A percentile compares a stretch with the other conserved stretches of the same genome.
phyloP scores from a whole-genome alignment of 2,113 vertebrate genomes.

The Crotalus tigris region DNA sequence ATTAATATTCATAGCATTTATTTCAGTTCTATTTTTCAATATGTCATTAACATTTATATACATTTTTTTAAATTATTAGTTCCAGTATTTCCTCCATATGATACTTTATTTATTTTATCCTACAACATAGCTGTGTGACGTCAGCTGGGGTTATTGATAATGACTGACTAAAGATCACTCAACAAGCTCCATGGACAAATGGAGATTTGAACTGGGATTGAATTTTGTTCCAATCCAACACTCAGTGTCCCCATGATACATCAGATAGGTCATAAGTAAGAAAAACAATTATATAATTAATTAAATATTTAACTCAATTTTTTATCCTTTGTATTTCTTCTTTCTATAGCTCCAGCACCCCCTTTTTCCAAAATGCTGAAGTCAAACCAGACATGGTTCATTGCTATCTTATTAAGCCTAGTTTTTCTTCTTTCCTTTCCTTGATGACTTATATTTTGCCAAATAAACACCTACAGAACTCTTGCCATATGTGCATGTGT shows the following conservation, averaged over 20 bases:
- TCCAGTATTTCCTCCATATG: background rate
- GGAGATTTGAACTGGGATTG: background rate
- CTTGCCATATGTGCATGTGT: too few species aligned
- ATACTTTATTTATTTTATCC: background rate
- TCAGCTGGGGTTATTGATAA: background rate
- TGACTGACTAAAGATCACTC: background rate
- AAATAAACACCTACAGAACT: too few species aligned
- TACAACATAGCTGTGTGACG: background rate
- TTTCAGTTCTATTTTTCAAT: background rate
- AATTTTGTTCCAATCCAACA: background rate
- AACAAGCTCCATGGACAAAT: background rate
- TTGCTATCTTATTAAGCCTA: background rate
- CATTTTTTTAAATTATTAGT: background rate
- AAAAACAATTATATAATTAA: background rate
- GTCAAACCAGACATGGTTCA: background rate
- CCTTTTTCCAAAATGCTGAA: background rate
- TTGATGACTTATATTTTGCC: background rate
- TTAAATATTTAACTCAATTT: background rate
- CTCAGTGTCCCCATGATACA: background rate
- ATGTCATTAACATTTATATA: background rate
- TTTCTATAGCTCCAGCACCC: background rate
- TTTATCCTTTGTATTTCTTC: background rate
- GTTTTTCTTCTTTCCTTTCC: background rate
- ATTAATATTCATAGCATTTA: background rate
- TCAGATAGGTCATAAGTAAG: background rate